Conservation (phyloP, 2,797 vertebrate species). For the Sebastes steindachneri region DNA sequence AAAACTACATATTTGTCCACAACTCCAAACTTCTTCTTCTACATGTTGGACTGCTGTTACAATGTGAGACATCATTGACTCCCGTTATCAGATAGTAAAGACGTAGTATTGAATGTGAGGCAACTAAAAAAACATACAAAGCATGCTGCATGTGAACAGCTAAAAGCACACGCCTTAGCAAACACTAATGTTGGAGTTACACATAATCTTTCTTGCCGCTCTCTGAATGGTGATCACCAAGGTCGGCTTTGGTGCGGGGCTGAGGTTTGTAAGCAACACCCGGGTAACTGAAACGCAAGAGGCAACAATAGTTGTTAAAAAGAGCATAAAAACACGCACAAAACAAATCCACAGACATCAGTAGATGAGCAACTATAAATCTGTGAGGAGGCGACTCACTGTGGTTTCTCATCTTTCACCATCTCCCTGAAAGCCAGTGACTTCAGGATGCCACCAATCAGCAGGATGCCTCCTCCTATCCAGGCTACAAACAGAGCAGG, state of each 20-base stretch:
- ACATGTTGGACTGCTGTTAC: not conserved
- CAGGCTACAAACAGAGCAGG: constrained; percentile 91
- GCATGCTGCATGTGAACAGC: not conserved
- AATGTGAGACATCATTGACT: not conserved
- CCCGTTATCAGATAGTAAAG: not conserved
- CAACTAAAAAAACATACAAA: not conserved
- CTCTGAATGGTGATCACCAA: constrained; percentile 33
- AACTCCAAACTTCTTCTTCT: not conserved
- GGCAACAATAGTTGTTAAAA: not conserved
- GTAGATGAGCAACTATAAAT: not conserved
- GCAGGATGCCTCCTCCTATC: constrained; percentile 88
- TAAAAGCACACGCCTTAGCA: not conserved
- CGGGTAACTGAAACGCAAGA: constrained; percentile 59
- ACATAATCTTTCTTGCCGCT: constrained; percentile 47
- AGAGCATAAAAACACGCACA: not conserved
- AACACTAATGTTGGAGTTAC: constrained; percentile 20
- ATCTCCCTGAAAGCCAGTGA: constrained; percentile 89
- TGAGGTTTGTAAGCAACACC: constrained; percentile 73
- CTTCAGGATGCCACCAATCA: constrained; percentile 89
- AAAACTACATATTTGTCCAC: not conserved
- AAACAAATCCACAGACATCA: not conserved
- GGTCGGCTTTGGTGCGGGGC: constrained; percentile 17
- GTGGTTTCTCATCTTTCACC: constrained; percentile 81
- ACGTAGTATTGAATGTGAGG: not conserved
- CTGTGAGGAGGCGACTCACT: constrained; percentile 71